phyloP scores from a whole-genome alignment of 2,797 vertebrate genomes.

The Ctenopoma multispine region DNA sequence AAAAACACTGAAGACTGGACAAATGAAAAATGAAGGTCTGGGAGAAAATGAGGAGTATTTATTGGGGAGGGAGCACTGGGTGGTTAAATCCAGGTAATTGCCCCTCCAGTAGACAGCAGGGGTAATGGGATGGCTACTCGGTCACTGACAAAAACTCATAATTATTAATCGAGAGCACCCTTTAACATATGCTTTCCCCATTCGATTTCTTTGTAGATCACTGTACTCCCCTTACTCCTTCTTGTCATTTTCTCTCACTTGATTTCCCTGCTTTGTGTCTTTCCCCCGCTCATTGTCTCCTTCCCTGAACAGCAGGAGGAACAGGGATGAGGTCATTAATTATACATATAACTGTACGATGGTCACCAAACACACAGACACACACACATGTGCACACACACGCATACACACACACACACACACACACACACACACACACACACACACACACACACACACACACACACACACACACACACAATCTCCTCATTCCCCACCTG shows the following conservation, averaged over 20 bases:
- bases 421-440: constrained; percentile 19
- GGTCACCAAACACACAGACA: constrained; percentile 33
- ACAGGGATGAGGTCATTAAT: constrained; percentile 77
- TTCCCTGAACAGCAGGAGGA: constrained; percentile 67
- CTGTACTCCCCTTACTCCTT: constrained; percentile 2
- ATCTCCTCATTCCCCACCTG: constrained; percentile 60
- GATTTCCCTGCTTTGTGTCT: constrained; percentile 39
- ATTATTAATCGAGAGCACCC: constrained; percentile 71
- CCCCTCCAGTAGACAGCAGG: constrained; percentile 62
- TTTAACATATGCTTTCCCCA: constrained; percentile 66
- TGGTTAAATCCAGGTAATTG: constrained; percentile 62
- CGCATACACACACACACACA: constrained; percentile 16
- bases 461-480: constrained; percentile 17
- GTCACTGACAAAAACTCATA: constrained; percentile 64
- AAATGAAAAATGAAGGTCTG: constrained; percentile 37
- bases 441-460: constrained; percentile 23
- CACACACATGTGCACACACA: too few relatives aligned
- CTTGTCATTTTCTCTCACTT: constrained; percentile 38
- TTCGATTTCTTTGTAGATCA: constrained; percentile 22
- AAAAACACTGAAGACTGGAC: constrained; percentile 6
- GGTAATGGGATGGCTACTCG: constrained; percentile 54
- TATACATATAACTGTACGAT: constrained; percentile 66
- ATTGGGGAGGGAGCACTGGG: neutral
- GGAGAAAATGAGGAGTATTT: constrained; percentile 17
- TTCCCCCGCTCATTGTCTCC: constrained; percentile 30